phyloP scores from a whole-genome alignment of 2,113 vertebrate species.

The Arizona elegans region DNA sequence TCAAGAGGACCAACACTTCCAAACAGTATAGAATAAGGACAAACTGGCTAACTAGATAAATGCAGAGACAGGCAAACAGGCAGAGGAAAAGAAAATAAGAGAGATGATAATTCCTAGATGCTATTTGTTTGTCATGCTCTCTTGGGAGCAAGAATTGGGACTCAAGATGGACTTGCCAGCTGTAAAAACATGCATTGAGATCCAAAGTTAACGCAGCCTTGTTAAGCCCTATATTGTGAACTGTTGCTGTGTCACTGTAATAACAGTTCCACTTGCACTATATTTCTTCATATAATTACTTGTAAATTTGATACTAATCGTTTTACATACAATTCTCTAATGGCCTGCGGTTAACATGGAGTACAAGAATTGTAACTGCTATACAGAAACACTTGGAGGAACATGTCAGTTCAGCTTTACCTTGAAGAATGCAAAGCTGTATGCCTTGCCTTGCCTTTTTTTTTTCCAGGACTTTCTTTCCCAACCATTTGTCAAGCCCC shows the following conservation, averaged over 20 bases:
- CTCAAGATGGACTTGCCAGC: too few species aligned
- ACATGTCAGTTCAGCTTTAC: background rate
- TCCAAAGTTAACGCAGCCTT: background rate
- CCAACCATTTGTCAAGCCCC: background rate
- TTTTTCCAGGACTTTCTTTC: background rate
- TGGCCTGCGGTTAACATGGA: background rate
- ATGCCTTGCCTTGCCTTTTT: too few species aligned
- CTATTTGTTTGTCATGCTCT: background rate
- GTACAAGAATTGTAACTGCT: background rate
- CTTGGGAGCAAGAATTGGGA: background rate
- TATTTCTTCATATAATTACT: background rate
- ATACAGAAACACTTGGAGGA: background rate
- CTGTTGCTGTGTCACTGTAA: background rate
- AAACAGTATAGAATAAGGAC: background rate
- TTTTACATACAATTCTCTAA: background rate
- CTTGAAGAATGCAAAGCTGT: background rate
- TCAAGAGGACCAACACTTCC: constrained; percentile 23
- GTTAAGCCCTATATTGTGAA: background rate
- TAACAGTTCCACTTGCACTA: background rate
- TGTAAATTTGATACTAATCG: background rate
- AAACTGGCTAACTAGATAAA: background rate
- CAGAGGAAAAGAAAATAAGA: background rate
- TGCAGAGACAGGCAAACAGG: background rate
- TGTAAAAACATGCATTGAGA: background rate
- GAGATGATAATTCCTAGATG: background rate